Base-by-base conservation (phyloP, 2,113 vertebrate species). In the Pygoscelis adeliae region DNA sequence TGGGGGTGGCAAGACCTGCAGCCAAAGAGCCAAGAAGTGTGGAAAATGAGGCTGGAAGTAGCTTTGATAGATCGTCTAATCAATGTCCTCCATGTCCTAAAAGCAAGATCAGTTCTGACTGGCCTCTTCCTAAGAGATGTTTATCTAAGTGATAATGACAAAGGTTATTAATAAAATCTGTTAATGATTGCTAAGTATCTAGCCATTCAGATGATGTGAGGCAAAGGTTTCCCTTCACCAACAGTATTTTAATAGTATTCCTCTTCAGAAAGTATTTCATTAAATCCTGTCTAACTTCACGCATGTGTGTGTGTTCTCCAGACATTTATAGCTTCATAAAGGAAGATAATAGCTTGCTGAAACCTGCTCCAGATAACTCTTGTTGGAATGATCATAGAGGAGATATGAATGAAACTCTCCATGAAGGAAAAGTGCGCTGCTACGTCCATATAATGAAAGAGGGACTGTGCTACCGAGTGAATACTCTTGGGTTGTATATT, bases 391-490 rank as follows among this genome's bases (percentile, higher is more conserved):
- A 99, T 97, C 99, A 99, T 32, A 99, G 92, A 55, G 99, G 99
- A 69, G 99, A 99, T 98, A 99, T 98, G 98, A 98, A 98, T 71
- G 99, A 99, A 92, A 98, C 98, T 29, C 99, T 99, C 87, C 98
- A 99, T 2, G 99, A 98, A 40, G 98, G 99, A 58, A 98, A 98
- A 94, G 98, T 99, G 55, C 99, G 99, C 94, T 99, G 99, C 97
- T 99, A 99, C 10, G 99, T 99, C 80, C 99, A 99, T 92, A 98
- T 99, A 81, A 99, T 99, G 98, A 99, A 99, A 74, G 98, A 99
- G 58, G 99, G 99, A 27, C 97, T 99, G 69, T 99, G 99, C 97
- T 99, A 95, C 97, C 98, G 99, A 46, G 99, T 99, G 88, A 99
- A 99, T 96, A 99, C 99, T 14, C 97, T 99, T 23, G 99, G 99